phyloP scores from a whole-genome alignment of 2,888 invertebrate genomes.

The Corythucha ciliata region DNA sequence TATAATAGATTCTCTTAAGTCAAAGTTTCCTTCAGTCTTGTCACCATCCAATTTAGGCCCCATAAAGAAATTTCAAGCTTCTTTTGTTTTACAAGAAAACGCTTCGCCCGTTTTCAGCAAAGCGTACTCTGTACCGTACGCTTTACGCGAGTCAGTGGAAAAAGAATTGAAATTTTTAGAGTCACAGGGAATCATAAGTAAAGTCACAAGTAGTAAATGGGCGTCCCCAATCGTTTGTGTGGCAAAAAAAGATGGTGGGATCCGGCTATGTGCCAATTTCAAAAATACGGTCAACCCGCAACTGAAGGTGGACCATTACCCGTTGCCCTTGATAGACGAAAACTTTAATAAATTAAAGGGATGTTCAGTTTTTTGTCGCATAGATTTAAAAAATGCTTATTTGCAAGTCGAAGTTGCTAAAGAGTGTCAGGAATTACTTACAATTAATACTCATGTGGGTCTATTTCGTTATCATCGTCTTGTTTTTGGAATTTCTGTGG shows the following conservation, averaged over 20 bases:
- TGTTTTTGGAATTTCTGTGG: not conserved
- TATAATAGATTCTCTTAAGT: no score
- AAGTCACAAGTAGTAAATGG: slow-evolving; percentile 23
- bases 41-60: no score
- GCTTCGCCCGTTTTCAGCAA: slow-evolving; percentile 22
- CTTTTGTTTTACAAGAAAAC: slow-evolving; percentile 21
- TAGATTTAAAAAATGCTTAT: slow-evolving; percentile 1
- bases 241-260: slow-evolving; percentile 13
- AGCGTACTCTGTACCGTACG: slow-evolving; percentile 22
- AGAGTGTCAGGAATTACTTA: not conserved
- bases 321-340: slow-evolving; percentile 19
- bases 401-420: not conserved
- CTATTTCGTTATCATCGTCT: slow-evolving; percentile 2
- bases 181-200: slow-evolving; percentile 18
- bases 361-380: slow-evolving; percentile 8
- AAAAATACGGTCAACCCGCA: slow-evolving; percentile 14
- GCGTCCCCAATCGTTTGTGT: slow-evolving; percentile 7
- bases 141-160: slow-evolving; percentile 14
- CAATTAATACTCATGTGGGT: slow-evolving; percentile 11
- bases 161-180: slow-evolving; percentile 18
- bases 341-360: slow-evolving; percentile 11
- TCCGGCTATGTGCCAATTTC: slow-evolving; percentile 8
- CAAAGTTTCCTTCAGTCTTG: no score
- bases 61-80: slow-evolving; percentile 18
- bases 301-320: slow-evolving; percentile 21